Evolutionary conservation across 2,797 vertebrate species (phyloP), one percentile per base, ranked within the genome.

Genomic region (Sebastolobus alascanus): DNA sequence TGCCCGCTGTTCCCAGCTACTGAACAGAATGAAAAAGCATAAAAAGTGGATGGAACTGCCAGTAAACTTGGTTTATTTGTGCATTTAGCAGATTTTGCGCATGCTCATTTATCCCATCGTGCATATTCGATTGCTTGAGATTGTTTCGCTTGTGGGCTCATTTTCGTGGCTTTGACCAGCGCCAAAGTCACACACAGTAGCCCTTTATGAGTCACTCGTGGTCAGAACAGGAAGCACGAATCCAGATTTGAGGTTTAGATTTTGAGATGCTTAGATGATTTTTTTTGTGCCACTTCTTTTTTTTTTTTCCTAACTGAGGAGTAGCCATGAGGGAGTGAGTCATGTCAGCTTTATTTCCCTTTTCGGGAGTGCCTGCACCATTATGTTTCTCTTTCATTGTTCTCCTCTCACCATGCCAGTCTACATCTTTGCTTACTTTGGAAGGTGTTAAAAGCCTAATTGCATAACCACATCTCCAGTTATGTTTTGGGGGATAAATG

Each of bases 351-450:
- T 80, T 82, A 89, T 90, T 92, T 93, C 88, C 90, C 80, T 87
- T 73, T 91, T 88, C 27, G 60, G 86, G 83, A 86, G 82, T 59
- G 78, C 70, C 68, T 71, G 66, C 82, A 63, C 83, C 68, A 91
- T 94, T 93, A 89, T 91, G 79, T 89, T 92, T 75, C 55, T 80
- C 66, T 84, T 90, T 90, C 84, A 94, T 94, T 92, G 92, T 92
- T 87, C 91, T 68, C 69, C 59, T 79, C 63, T 87, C 38, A 73
- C 52, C 2, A 1, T 77, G 85, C 74, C 68, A 81, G 27, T 5
- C 20, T 63, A 64, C 69, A 77, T 70, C 82, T 83, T 56, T 60
- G 85, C 71, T 87, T 85, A 79, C 77, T 86, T 87, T 90, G 87
- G 86, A 84, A 77, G 77, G 75, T 80, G 79, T 88, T 89, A 84